Percentiles rank a stretch among this genome's conserved stretches.
Evolutionary conservation across 2,888 invertebrate species (phyloP).

Genomic region (Plutella xylostella): DNA sequence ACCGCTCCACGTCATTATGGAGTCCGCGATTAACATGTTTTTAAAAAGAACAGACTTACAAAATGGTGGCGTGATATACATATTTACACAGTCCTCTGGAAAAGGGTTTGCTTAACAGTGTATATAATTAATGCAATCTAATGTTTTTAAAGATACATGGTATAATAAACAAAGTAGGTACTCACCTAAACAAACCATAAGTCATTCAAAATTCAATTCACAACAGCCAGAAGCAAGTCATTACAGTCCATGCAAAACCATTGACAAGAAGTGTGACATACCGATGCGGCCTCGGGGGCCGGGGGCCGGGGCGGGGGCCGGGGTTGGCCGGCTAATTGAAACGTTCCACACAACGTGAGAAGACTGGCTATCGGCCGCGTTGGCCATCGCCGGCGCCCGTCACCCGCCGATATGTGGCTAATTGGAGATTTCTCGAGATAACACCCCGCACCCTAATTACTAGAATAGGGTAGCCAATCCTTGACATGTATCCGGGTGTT

Average conservation of each 20-base stretch:
- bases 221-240: no score
- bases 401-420: constrained; percentile 35
- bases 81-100: constrained; percentile 29
- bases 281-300: no score
- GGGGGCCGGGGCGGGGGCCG: constrained; percentile 9
- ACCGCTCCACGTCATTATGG: constrained; percentile 59
- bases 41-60: constrained; percentile 56
- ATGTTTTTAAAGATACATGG: no score
- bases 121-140: no score
- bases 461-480: constrained; percentile 2
- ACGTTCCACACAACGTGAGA: constrained; percentile 59
- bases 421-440: constrained; percentile 67
- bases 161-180: no score
- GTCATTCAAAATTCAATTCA: no score
- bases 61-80: constrained; percentile 31
- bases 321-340: constrained; percentile 43
- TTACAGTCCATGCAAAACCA: no score
- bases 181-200: no score
- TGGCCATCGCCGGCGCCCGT: constrained; percentile 23
- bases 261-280: no score
- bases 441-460: constrained; percentile 51
- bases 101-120: no score
- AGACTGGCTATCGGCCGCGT: constrained; percentile 53
- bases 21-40: constrained; percentile 60
- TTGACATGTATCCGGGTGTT: background rate